phyloP scores from a whole-genome alignment of 2,113 vertebrate genomes.

The Plecotus auritus region DNA sequence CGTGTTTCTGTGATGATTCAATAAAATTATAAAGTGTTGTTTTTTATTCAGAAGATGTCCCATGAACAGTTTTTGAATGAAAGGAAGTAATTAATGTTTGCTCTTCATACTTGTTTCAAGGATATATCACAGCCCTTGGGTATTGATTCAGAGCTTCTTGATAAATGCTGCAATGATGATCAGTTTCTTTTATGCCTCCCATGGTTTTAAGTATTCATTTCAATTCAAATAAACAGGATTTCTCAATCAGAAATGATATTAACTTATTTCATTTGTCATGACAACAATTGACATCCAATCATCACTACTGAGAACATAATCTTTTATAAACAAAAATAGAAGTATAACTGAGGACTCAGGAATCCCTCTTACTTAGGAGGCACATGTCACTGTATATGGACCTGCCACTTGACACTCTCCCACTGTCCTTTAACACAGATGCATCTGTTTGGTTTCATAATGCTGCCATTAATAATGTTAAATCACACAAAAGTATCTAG shows the following conservation, averaged over 20 bases:
- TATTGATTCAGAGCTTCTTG: background rate
- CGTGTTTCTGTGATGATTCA: background rate
- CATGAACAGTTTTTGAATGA: background rate
- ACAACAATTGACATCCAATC: background rate
- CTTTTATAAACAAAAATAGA: background rate
- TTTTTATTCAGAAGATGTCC: background rate
- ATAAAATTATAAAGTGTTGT: background rate
- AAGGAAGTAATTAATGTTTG: background rate
- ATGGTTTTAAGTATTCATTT: background rate
- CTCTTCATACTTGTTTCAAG: background rate
- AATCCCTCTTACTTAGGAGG: background rate
- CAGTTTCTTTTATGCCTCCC: background rate
- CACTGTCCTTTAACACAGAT: background rate
- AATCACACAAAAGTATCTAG: background rate
- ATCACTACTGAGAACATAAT: background rate
- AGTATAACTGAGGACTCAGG: background rate
- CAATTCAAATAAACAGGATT: background rate
- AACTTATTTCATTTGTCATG: background rate
- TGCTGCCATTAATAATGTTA: background rate
- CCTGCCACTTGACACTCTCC: accelerated
- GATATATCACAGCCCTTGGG: background rate
- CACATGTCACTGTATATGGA: background rate
- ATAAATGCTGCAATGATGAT: background rate
- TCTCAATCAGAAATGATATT: background rate
- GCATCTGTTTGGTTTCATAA: background rate